Evolutionary conservation across 2,113 vertebrate genomes (phyloP).

Genomic region (Otocyon megalotis): DNA sequence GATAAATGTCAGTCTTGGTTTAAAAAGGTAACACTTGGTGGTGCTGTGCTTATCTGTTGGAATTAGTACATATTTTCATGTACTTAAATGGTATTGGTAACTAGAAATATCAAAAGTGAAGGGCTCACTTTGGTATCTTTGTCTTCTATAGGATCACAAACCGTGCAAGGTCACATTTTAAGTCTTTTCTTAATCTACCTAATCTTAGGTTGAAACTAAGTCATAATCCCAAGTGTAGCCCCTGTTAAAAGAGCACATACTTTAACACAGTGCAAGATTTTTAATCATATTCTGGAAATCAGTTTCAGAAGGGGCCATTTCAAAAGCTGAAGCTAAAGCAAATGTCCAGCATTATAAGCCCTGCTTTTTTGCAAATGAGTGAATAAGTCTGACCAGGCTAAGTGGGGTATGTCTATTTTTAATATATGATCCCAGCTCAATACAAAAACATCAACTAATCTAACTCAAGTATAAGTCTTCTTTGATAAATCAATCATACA

Average conservation of each 20-base stretch:
- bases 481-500: neutral
- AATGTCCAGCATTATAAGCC: neutral
- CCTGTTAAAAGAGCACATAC: neutral
- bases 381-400: neutral
- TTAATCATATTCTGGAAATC: slow-evolving; percentile 17
- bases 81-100: slow-evolving; percentile 41
- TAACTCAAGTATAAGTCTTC: neutral
- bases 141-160: slow-evolving; percentile 57
- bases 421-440: neutral
- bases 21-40: slow-evolving; percentile 59
- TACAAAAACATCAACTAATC: neutral
- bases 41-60: slow-evolving; percentile 21
- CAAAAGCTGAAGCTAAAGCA: slow-evolving; percentile 20
- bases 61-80: slow-evolving; percentile 47
- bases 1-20: slow-evolving; percentile 37
- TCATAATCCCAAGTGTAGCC: slow-evolving; percentile 30
- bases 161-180: neutral
- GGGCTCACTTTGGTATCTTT: slow-evolving; percentile 19
- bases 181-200: slow-evolving; percentile 36
- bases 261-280: neutral
- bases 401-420: neutral
- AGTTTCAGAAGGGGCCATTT: neutral
- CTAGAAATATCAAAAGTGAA: slow-evolving; percentile 10
- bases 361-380: slow-evolving; percentile 42
- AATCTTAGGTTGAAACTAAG: slow-evolving; percentile 38